Evolutionary conservation across 1,140 invertebrate species (phyloP).

Genomic region (Papilio polyxenes): DNA sequence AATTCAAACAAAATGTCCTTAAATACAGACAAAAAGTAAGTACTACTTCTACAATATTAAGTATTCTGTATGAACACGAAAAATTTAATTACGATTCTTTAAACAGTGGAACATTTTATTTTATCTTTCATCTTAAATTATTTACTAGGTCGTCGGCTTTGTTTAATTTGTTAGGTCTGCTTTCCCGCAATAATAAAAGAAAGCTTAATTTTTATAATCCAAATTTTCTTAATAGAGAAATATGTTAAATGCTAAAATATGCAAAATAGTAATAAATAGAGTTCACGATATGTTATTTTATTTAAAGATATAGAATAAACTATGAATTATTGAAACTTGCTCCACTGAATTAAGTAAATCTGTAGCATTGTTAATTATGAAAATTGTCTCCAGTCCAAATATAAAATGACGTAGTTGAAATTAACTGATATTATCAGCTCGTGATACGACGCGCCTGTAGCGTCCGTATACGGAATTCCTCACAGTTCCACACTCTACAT

Average conservation of each 20-base stretch:
- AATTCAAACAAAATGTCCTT: neutral
- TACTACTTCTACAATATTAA: neutral
- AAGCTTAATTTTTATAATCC: neutral
- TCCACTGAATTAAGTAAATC: too few relatives aligned
- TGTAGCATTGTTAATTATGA: too few relatives aligned
- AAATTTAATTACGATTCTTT: conserved; percentile 9
- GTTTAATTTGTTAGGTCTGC: neutral
- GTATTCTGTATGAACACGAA: conserved; percentile 5
- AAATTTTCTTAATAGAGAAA: neutral
- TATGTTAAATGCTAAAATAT: too few relatives aligned
- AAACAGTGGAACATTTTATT: neutral
- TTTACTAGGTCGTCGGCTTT: neutral
- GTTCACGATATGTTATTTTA: too few relatives aligned
- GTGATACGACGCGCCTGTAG: neutral
- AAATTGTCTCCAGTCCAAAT: too few relatives aligned
- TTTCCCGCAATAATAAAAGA: neutral
- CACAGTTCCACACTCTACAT: conserved; percentile 18
- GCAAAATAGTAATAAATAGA: too few relatives aligned
- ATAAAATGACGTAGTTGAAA: neutral
- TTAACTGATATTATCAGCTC: neutral
- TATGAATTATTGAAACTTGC: too few relatives aligned
- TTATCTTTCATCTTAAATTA: neutral
- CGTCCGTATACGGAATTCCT: conserved; percentile 10
- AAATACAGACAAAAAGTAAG: neutral
- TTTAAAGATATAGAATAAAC: too few relatives aligned